Conservation (phyloP, 1,140 invertebrate genomes). For the Sesamia nonagrioides region DNA sequence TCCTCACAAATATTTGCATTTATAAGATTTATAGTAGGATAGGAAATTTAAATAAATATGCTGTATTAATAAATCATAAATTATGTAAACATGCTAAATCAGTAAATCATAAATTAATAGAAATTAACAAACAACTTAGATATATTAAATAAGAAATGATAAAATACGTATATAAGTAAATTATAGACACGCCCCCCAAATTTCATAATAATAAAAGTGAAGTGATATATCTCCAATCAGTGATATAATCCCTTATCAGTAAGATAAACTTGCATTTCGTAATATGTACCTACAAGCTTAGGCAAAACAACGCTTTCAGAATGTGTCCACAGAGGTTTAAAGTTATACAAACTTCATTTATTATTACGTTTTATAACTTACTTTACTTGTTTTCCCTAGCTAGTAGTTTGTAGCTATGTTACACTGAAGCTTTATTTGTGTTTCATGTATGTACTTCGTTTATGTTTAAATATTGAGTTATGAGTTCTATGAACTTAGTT, state of each 20-base stretch:
- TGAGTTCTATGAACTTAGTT: too few relatives aligned
- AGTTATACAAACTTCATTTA: constrained; percentile 22
- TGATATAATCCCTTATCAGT: constrained; percentile 23
- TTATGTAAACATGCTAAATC: not conserved
- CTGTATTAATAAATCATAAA: not conserved
- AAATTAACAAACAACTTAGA: not conserved
- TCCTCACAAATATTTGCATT: too few relatives aligned
- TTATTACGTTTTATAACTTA: constrained; percentile 5
- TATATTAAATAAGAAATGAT: not conserved
- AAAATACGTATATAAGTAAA: not conserved
- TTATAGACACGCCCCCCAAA: constrained; percentile 18
- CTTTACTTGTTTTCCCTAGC: not conserved
- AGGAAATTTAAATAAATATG: too few relatives aligned
- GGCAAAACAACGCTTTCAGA: not conserved
- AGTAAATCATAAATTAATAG: not conserved
- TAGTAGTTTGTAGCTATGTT: not conserved
- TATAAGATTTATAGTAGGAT: too few relatives aligned
- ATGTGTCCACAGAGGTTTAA: not conserved
- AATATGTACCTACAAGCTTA: not conserved
- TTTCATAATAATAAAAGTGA: constrained; percentile 14
- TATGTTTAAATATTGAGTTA: not conserved
- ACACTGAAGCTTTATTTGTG: not conserved
- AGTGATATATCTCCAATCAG: not conserved
- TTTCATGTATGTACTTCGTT: not conserved
- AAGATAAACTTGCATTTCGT: constrained; percentile 18